Evolutionary conservation across 2,888 invertebrate genomes (phyloP).

Genomic region (Hipparchia semele): DNA sequence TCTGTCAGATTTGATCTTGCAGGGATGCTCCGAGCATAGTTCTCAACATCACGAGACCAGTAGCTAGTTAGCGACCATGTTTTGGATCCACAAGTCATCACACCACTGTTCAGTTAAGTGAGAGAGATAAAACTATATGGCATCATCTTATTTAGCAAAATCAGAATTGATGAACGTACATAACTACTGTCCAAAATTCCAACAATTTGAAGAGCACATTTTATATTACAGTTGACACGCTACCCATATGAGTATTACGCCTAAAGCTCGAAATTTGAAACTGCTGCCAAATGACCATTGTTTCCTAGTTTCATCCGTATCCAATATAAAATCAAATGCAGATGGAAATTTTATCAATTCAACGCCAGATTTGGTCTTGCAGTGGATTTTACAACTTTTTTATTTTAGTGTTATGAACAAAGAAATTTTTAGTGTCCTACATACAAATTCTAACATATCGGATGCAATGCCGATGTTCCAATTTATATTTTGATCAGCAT

Average conservation of each 20-base stretch:
- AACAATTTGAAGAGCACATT: neutral
- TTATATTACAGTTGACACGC: neutral
- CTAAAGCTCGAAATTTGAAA: conserved; percentile 31
- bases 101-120: too few species aligned
- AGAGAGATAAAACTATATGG: too few species aligned
- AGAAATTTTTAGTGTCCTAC: too few species aligned
- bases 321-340: conserved; percentile 34
- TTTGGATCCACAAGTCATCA: too few species aligned
- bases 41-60: too few species aligned
- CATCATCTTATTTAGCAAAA: too few species aligned
- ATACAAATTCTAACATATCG: neutral
- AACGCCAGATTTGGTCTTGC: neutral
- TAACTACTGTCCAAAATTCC: neutral
- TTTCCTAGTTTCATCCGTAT: conserved; percentile 32
- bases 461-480: neutral
- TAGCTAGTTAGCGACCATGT: too few species aligned
- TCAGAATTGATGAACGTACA: neutral
- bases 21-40: too few species aligned
- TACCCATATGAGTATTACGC: conserved; percentile 6
- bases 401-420: neutral
- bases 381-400: neutral
- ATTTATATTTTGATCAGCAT: neutral
- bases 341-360: conserved; percentile 16
- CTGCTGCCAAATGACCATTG: conserved; percentile 40
- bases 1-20: too few species aligned